These are phyloP conservation scores for Hafferia zeledoni DNA, from an alignment of 2,797 vertebrate genomes.

Conservation along the genomic window DNA sequence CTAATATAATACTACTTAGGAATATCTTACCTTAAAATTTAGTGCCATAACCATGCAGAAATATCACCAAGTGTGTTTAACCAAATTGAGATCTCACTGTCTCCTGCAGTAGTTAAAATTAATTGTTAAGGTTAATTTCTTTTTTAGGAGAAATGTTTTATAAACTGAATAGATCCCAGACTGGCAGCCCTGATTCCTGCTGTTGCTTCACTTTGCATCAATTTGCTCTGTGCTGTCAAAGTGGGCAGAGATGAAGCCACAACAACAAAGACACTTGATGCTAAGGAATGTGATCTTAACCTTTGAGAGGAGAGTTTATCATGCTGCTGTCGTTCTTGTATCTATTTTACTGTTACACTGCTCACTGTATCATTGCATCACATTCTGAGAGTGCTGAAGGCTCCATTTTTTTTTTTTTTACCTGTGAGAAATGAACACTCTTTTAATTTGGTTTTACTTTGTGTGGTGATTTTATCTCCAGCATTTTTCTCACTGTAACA, in stretches of 20 bases:
- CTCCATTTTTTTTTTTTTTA: neutral
- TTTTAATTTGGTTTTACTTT: neutral
- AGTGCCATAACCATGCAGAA: neutral
- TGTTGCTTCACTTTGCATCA: neutral
- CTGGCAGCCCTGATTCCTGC: neutral
- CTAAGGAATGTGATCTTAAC: neutral
- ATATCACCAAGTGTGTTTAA: neutral
- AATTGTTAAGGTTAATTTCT: neutral
- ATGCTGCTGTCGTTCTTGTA: neutral
- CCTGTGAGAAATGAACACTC: neutral
- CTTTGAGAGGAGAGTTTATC: neutral
- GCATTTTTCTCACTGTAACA: neutral
- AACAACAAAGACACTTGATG: neutral
- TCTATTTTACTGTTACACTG: neutral
- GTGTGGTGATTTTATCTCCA: neutral
- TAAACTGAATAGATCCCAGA: neutral
- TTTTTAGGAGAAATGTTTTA: neutral
- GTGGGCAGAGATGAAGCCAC: neutral
- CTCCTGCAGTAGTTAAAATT: neutral
- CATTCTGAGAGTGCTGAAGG: neutral
- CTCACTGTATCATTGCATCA: neutral
- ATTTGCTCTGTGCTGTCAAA: neutral
- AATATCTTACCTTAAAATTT: neutral
- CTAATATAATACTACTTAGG: neutral
- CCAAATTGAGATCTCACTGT: neutral